Evolutionary conservation across 64 coral and sea anemone genomes (phyloP).

Genomic region (Stichodactyla mertensii): DNA sequence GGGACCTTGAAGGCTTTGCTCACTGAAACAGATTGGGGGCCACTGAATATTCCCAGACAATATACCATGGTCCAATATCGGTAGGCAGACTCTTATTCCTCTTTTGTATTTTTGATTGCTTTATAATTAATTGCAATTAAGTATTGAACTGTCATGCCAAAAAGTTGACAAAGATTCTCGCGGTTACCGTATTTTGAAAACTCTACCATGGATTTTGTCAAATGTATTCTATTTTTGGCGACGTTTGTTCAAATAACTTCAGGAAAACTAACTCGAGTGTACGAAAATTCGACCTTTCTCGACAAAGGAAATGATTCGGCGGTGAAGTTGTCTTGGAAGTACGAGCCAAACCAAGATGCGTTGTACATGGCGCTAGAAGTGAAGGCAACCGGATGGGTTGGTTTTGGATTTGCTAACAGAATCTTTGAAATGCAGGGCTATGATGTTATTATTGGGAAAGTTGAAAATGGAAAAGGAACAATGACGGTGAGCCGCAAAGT

Average conservation of each 20-base stretch:
- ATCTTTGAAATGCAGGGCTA: conserved; percentile 28
- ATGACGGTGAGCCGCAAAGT: not conserved
- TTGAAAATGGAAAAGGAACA: conserved; percentile 15
- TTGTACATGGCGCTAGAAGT: conserved; percentile 16
- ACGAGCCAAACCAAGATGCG: not conserved
- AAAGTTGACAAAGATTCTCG: not conserved
- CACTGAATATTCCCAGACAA: not conserved
- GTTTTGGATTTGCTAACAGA: conserved; percentile 24
- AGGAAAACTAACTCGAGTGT: not conserved
- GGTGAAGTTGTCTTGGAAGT: conserved; percentile 13
- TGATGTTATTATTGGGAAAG: conserved; percentile 35
- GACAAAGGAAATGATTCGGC: conserved; percentile 8
- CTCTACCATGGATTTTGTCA: not conserved
- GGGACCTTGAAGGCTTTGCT: too few species aligned
- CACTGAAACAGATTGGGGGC: too few species aligned
- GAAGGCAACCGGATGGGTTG: conserved; percentile 16
- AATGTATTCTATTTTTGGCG: not conserved
- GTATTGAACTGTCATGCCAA: too few species aligned
- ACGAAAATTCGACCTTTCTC: conserved; percentile 3
- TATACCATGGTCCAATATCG: not conserved
- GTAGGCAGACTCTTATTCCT: not conserved
- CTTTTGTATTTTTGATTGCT: not conserved
- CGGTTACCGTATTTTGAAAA: not conserved
- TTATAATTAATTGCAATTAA: not conserved
- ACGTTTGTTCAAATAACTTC: conserved; percentile 1